Evolutionary conservation across 2,888 invertebrate genomes (phyloP).

Genomic region (Spilosoma lubricipeda): DNA sequence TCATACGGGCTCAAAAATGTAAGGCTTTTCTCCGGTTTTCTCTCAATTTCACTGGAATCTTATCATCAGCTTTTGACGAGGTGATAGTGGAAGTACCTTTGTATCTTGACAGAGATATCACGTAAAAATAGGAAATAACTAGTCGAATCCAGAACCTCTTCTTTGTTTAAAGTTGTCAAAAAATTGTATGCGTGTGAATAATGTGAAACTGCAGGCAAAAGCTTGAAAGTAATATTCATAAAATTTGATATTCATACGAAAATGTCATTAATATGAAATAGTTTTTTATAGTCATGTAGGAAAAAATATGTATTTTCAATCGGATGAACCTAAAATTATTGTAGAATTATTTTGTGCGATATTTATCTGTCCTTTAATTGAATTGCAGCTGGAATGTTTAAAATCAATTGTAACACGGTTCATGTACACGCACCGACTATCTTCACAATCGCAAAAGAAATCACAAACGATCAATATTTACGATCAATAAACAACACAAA

Average conservation of each 20-base stretch:
- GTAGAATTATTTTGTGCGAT: background rate
- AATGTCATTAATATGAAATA: background rate
- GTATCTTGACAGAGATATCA: no score
- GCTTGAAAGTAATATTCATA: no score
- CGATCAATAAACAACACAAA: conserved; percentile 40
- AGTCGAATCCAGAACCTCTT: no score
- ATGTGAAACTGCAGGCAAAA: background rate
- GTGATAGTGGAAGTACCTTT: no score
- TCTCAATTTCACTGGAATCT: no score
- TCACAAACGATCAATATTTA: conserved; percentile 31
- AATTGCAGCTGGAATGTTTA: background rate
- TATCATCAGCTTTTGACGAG: no score
- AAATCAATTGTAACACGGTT: background rate
- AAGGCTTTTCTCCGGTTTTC: no score
- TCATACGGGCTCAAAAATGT: no score
- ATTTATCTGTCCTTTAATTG: background rate
- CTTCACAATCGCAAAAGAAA: conserved; percentile 18
- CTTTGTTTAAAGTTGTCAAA: no score
- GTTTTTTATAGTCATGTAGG: background rate
- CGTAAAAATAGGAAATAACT: no score
- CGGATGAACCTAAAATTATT: background rate
- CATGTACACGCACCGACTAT: conserved; percentile 9
- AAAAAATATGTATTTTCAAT: background rate
- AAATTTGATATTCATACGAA: no score
- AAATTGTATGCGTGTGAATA: no score